These are phyloP conservation scores for Teleopsis dalmanni DNA, from an alignment of 1,140 invertebrate species.

Conservation along the genomic window DNA sequence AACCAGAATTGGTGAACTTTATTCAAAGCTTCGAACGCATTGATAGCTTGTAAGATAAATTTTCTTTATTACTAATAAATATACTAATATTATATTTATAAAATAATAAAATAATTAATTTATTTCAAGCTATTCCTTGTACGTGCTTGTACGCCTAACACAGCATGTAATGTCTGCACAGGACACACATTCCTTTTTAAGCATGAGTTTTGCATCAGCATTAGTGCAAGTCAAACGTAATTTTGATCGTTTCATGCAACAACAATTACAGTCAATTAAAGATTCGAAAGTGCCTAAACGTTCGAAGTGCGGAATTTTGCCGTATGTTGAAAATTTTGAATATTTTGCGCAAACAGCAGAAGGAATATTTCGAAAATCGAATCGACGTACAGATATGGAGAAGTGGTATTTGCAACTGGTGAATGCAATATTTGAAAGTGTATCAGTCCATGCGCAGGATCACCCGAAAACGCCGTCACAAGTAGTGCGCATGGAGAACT, in stretches of 20 bases:
- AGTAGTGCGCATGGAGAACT: slow-evolving; percentile 97
- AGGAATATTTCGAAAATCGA: slow-evolving; percentile 77
- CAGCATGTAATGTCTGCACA: slow-evolving; percentile 86
- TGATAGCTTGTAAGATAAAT: slow-evolving; percentile 71
- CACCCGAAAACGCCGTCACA: slow-evolving; percentile 90
- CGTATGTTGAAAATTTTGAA: slow-evolving; percentile 89
- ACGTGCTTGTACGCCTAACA: slow-evolving; percentile 79
- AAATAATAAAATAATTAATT: not conserved
- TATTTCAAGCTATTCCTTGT: slow-evolving; percentile 77
- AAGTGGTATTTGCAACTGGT: slow-evolving; percentile 89
- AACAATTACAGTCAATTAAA: slow-evolving; percentile 74
- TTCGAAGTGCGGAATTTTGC: slow-evolving; percentile 84
- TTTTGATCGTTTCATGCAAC: slow-evolving; percentile 88
- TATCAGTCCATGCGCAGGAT: slow-evolving; percentile 70
- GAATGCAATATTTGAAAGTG: slow-evolving; percentile 78
- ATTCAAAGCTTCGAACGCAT: slow-evolving; percentile 78
- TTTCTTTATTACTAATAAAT: not conserved
- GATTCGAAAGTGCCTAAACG: slow-evolving; percentile 66
- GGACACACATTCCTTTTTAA: slow-evolving; percentile 85
- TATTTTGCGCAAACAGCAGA: slow-evolving; percentile 83
- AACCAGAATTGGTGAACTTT: slow-evolving; percentile 77
- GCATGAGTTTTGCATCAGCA: slow-evolving; percentile 80
- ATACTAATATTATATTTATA: not conserved
- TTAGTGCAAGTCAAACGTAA: slow-evolving; percentile 90
- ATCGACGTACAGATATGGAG: slow-evolving; percentile 88